Base-by-base conservation (phyloP, 1,140 invertebrate genomes). In the Drosophila santomea region DNA sequence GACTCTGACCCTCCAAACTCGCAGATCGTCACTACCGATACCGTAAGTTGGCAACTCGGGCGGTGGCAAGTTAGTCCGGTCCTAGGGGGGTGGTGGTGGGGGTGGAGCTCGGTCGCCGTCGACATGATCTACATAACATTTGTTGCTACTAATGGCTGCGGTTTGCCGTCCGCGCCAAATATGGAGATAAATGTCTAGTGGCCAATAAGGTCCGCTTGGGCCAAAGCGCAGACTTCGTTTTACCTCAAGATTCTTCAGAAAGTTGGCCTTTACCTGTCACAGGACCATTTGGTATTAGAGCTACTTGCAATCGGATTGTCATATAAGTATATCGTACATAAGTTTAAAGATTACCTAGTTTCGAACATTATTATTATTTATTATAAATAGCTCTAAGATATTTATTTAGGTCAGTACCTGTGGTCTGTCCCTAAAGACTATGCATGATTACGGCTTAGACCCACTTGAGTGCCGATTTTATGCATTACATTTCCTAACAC, bases 51-150 rank as follows among this genome's bases (percentile, higher is more conserved):
- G 52, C 41, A 7, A 43, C 10, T 23, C 44, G 23, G 64, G 50
- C 38, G 36, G 23, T 66, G 64, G 63, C 51, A 51, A 17, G 17
- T 32, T 43, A 32, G 20, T 54, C 55, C 52, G 36, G 39, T 41
- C 25, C 20, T 12, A n/a, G 36, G 23, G 43, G 43, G 38, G 38
- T 38, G 44, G 44, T 51, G 38, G 55, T 14, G 45, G 2, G 59
- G 38, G 55, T 14, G 45, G 0, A 8, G 32, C 32, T 50, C 47
- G 35, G 66, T 12, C 32, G 20, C 45, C 39, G 28, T 74, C 78
- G 78, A 81, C 74, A 74, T 78, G 82, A 85, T 85, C 82, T 85
- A 82, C 82, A 85, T 86, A 85, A 79, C 83, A 88, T 86, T 88
- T 82, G 78, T 80, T 72, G 57, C 75, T 78, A 69, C 83, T 78